A percentile compares a stretch with the other conserved stretches of the same genome.
phyloP scores from a whole-genome alignment of 1,140 invertebrate genomes.

The Wasmannia auropunctata region DNA sequence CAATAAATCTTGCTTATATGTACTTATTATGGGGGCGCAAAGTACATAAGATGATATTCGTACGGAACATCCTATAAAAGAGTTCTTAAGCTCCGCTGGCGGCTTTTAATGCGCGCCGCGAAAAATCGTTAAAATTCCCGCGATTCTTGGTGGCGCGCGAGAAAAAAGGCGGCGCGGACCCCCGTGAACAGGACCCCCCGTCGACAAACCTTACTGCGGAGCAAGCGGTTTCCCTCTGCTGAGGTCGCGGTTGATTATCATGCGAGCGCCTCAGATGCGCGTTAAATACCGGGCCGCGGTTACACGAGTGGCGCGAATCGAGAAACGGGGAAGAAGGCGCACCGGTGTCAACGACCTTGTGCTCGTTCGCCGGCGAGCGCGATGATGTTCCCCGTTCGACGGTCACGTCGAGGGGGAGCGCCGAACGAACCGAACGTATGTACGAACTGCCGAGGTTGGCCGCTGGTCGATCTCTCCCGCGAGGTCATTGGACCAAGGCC shows the following conservation, averaged over 20 bases:
- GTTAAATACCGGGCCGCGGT: constrained; percentile 47
- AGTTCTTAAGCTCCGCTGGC: not conserved
- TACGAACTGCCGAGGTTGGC: constrained; percentile 46
- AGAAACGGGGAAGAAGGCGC: constrained; percentile 17
- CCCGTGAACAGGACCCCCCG: not conserved
- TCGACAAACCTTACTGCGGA: not conserved
- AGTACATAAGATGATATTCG: not conserved
- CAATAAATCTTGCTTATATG: not conserved
- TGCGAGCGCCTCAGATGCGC: not conserved
- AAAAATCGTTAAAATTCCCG: not conserved
- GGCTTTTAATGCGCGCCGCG: not conserved
- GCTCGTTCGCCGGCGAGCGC: not conserved
- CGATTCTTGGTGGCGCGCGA: not conserved
- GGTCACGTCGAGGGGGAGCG: constrained; percentile 45
- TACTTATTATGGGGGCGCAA: not conserved
- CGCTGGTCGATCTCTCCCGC: constrained; percentile 63
- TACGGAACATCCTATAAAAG: not conserved
- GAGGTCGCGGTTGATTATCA: not conserved
- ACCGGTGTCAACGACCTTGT: constrained; percentile 60
- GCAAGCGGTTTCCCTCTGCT: not conserved
- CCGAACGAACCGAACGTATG: constrained; percentile 59
- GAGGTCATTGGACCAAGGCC: constrained; percentile 81
- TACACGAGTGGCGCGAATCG: constrained; percentile 36
- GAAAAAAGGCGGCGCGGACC: not conserved
- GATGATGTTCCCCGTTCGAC: constrained; percentile 37